Evolutionary conservation across 2,113 vertebrate genomes (phyloP).

Genomic region (human (Homo sapiens)): DNA sequence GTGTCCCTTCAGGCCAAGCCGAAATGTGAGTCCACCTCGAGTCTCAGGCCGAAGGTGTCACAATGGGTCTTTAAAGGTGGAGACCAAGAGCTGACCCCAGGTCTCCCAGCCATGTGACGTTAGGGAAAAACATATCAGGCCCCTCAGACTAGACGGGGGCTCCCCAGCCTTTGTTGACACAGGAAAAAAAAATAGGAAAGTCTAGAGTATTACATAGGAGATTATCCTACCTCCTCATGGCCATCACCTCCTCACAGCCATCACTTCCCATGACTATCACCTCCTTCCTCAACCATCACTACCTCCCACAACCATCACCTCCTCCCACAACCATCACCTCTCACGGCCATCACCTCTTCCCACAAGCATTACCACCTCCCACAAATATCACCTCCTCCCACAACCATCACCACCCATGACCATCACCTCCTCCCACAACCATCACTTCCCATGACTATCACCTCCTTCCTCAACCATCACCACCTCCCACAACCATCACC

Average conservation of each 20-base stretch:
- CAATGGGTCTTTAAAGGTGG: fast-evolving
- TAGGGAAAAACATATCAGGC: neutral
- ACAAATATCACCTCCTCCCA: too few species aligned
- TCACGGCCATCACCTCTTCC: neutral
- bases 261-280: neutral
- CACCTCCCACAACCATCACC: neutral
- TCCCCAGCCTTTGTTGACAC: neutral
- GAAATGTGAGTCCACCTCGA: fast-evolving
- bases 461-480: neutral
- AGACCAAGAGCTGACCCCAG: neutral
- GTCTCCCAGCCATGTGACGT: neutral
- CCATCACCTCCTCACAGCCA: neutral
- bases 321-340: neutral
- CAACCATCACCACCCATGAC: too few species aligned
- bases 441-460: neutral
- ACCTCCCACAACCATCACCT: neutral
- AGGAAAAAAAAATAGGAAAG: too few species aligned
- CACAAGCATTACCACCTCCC: fast-evolving
- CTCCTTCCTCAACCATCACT: neutral
- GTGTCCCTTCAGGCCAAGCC: neutral
- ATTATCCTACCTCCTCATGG: neutral
- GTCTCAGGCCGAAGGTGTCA: neutral
- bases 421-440: neutral
- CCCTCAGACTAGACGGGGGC: fast-evolving
- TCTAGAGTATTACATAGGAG: neutral